Evolutionary conservation across 2,888 invertebrate species (phyloP).

Genomic region (Pterostichus niger): DNA sequence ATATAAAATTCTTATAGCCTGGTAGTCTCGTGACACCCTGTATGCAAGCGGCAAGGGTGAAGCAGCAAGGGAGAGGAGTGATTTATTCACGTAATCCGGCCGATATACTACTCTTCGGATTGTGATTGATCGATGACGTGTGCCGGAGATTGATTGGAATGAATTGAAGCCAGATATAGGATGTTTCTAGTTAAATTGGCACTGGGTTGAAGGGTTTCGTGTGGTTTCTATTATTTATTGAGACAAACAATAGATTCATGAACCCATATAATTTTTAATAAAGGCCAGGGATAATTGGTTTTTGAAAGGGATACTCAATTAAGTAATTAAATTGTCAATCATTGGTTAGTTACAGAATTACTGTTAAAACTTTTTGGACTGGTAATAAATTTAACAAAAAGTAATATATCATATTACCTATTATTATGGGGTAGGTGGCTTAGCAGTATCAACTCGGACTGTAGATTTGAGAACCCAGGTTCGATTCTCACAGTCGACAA

Average conservation of each 20-base stretch:
- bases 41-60: slow-evolving; percentile 9
- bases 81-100: slow-evolving; percentile 47
- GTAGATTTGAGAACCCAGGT: too few relatives aligned
- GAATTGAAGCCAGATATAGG: slow-evolving; percentile 49
- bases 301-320: not conserved
- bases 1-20: too few relatives aligned
- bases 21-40: not conserved
- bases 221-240: slow-evolving; percentile 41
- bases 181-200: slow-evolving; percentile 46
- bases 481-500: too few relatives aligned
- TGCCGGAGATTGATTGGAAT: slow-evolving; percentile 37
- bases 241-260: slow-evolving; percentile 6
- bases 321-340: slow-evolving; percentile 31
- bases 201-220: slow-evolving; percentile 18
- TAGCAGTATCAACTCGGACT: too few relatives aligned
- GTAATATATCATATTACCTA: too few relatives aligned
- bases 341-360: not conserved
- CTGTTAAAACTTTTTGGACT: too few relatives aligned
- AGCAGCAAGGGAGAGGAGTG: slow-evolving; percentile 35
- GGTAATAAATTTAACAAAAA: too few relatives aligned
- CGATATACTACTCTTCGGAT: slow-evolving; percentile 40
- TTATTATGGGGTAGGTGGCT: too few relatives aligned
- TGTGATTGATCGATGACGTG: slow-evolving; percentile 58
- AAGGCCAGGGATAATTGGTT: slow-evolving; percentile 1
- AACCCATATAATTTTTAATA: slow-evolving; percentile 2